Evolutionary conservation across 2,888 invertebrate species (phyloP), one percentile per base, ranked within the genome.

Genomic region (Pediacus dermestoides): DNA sequence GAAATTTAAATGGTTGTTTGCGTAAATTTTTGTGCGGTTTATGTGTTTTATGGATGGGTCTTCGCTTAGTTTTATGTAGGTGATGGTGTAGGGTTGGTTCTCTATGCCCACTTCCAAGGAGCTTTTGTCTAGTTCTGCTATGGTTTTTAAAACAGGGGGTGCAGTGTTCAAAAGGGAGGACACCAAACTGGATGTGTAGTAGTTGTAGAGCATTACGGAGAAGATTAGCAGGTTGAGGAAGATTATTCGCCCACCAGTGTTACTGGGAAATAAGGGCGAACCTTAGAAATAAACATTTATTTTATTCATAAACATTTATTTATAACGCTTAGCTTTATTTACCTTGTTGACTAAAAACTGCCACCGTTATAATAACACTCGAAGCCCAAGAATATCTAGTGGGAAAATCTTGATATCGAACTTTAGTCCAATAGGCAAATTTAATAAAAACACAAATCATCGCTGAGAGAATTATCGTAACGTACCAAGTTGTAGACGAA

Each of bases 121-220:
- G 47, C 77, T 77, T 1, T 74, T 68, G 4, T 74, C 56, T 3
- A 77, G 64, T 50, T 76, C 76, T 37, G 66, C 54, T 21, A 77
- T 57, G 1, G 73, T 72, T 57, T 68, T 72, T 37, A 77, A 70
- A 25, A 73, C 70, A 2, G 70, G 68, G 0, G 76, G 73, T 1
- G 73, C 71, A 1, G 71, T 73, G 30, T 69, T 76, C 16, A 78
- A 63, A 2, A 77, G 60, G 60, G 75, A 75, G 32, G 77, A 76
- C 2, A 78, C 76, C 8, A 78, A 74, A 42, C 77, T 77, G 30
- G 77, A 77, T 0, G 77, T 77, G 58, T 77, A 78, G 60, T 75
- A 77, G 55, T 77, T 77, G 60, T 74, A 77, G 2, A 75, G 63
- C 8, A 78, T 58, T 1, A 75, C 50, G 4, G 65, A 64, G 9